A percentile compares a stretch with the other conserved stretches of the same genome.
phyloP scores from a whole-genome alignment of 2,888 invertebrate genomes.

The Macrophya alboannulata region DNA sequence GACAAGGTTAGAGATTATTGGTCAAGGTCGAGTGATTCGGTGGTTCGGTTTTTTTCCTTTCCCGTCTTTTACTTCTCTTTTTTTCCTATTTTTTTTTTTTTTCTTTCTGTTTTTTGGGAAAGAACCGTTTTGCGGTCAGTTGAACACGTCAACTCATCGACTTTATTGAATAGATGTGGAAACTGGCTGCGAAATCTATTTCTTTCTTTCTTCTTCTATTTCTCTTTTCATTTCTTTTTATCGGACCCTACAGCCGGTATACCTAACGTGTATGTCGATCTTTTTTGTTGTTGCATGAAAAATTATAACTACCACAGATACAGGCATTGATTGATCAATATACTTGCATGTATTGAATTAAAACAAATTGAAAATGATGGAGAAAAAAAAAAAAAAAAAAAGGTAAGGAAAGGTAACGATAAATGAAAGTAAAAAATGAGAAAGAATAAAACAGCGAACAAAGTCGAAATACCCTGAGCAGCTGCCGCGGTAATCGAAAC shows the following conservation, averaged over 20 bases:
- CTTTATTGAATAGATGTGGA: conserved; percentile 16
- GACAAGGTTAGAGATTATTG: conserved; percentile 36
- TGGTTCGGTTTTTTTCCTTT: background rate
- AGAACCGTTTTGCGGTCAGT: conserved; percentile 18
- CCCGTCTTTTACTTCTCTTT: background rate
- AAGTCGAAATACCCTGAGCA: background rate
- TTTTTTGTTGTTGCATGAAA: background rate
- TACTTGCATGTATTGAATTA: background rate
- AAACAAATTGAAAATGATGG: background rate
- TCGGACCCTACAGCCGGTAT: background rate
- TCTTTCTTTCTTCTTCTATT: background rate
- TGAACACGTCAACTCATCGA: conserved; percentile 37
- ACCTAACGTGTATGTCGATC: too few species aligned
- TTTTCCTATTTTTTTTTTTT: background rate
- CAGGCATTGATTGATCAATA: background rate
- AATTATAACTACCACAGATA: background rate
- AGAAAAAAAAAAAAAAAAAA: background rate
- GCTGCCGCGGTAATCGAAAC: conserved; percentile 5
- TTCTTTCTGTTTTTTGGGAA: background rate
- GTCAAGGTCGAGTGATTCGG: conserved; percentile 23
- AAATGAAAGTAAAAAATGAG: background rate
- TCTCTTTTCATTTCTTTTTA: background rate
- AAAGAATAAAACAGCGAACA: background rate
- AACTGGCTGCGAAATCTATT: background rate
- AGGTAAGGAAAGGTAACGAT: background rate